Evolutionary conservation across 2,113 vertebrate genomes (phyloP).

Genomic region (Apteryx mantelli): DNA sequence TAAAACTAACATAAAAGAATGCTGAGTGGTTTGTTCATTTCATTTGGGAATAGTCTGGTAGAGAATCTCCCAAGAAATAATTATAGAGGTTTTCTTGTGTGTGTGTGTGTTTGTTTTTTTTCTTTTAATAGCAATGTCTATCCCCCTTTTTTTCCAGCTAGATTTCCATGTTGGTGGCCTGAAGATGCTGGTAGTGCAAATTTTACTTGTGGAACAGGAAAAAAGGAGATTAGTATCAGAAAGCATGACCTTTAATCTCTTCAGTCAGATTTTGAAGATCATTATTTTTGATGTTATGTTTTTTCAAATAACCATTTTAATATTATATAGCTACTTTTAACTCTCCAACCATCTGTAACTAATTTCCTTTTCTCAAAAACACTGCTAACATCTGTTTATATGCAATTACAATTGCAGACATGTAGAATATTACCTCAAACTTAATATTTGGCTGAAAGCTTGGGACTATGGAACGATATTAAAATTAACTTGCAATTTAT

Average conservation of each 20-base stretch:
- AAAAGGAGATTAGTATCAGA: not conserved
- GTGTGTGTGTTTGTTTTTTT: not conserved
- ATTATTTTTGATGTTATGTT: conserved; percentile 9
- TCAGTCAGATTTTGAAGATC: not conserved
- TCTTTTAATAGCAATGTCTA: not conserved
- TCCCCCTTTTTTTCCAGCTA: not conserved
- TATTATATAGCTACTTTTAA: conserved; percentile 4
- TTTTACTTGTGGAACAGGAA: not conserved
- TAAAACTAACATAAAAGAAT: not conserved
- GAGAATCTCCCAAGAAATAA: not conserved
- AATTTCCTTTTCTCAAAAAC: conserved; percentile 12
- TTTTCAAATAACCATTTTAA: conserved; percentile 12
- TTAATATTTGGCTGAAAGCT: conserved; percentile 9
- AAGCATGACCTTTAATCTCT: not conserved
- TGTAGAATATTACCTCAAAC: conserved; percentile 3
- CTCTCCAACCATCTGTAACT: conserved; percentile 4
- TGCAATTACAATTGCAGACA: not conserved
- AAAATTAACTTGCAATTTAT: conserved; percentile 25
- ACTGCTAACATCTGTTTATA: not conserved
- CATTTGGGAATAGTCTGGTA: not conserved
- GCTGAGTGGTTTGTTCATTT: not conserved
- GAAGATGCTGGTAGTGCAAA: not conserved
- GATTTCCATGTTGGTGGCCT: not conserved
- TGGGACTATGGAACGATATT: not conserved
- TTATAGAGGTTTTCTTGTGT: not conserved